Percentiles rank a stretch among this genome's conserved stretches.
These are phyloP conservation scores for Amyelois transitella DNA, from an alignment of 1,140 invertebrate genomes.

Conservation along the genomic window DNA sequence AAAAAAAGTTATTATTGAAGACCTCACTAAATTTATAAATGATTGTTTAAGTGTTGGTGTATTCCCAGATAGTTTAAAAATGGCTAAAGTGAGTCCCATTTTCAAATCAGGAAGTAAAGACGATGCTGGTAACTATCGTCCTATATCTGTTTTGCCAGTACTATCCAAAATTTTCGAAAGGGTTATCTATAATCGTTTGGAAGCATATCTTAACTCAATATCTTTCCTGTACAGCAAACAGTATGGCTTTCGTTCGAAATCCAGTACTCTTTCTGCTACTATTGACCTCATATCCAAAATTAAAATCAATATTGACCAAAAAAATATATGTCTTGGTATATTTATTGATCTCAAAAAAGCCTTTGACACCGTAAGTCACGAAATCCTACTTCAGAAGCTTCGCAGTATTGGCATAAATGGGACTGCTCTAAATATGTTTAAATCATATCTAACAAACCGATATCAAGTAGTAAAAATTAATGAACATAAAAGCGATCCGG, in stretches of 20 bases:
- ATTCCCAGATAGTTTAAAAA: not conserved
- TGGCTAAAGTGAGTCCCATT: not conserved
- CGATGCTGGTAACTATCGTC: not conserved
- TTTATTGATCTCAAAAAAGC: too few species aligned
- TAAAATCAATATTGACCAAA: too few species aligned
- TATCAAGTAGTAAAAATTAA: too few species aligned
- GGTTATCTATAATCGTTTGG: not conserved
- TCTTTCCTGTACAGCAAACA: not conserved
- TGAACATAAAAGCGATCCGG: too few species aligned
- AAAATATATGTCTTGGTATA: too few species aligned
- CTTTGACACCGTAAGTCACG: too few species aligned
- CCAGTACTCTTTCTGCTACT: not conserved
- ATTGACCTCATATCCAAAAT: too few species aligned
- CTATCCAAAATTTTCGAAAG: not conserved
- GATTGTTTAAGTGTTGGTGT: not conserved
- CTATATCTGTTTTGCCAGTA: not conserved
- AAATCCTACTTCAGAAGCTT: too few species aligned
- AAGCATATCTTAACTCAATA: not conserved
- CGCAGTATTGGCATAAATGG: too few species aligned
- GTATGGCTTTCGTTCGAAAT: too few species aligned
- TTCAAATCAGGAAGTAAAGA: not conserved
- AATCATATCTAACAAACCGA: too few species aligned
- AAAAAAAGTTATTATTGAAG: not conserved
- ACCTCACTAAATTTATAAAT: not conserved
- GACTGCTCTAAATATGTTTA: too few species aligned